Conservation (phyloP, 53 echinoderm and acorn worm genomes). For the Temnopleurus reevesii region DNA sequence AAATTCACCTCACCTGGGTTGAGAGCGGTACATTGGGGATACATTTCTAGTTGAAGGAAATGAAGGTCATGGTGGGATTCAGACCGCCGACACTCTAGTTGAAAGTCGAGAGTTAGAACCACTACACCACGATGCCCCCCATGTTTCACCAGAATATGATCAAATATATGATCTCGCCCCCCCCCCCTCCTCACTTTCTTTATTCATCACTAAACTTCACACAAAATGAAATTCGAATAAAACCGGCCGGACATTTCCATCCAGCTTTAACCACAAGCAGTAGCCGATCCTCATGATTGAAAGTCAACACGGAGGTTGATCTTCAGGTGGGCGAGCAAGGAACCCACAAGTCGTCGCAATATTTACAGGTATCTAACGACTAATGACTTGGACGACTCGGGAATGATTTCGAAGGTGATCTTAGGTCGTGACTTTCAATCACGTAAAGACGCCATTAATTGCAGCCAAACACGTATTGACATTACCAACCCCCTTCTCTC, state of each 20-base stretch:
- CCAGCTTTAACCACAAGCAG: neutral
- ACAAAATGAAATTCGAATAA: neutral
- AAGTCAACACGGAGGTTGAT: slow-evolving; percentile 34
- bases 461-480: slow-evolving; percentile 12
- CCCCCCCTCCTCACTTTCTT: no score
- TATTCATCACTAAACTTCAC: slow-evolving; percentile 11
- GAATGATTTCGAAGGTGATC: slow-evolving; percentile 43
- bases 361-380: slow-evolving; percentile 25
- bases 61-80: no score
- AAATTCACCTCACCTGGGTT: no score
- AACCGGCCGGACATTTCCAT: neutral
- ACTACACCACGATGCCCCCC: no score
- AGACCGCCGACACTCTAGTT: no score
- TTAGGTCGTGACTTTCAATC: slow-evolving; percentile 13
- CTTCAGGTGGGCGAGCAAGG: neutral
- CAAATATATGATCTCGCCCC: no score
- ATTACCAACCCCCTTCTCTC: neutral
- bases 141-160: no score
- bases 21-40: no score
- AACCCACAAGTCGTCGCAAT: neutral
- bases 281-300: slow-evolving; percentile 23
- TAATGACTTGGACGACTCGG: neutral
- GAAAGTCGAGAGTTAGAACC: no score
- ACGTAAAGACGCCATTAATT: neutral
- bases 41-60: no score